Base-by-base conservation (phyloP, 2,888 invertebrate species). In the Cyrtodaria siliqua region DNA sequence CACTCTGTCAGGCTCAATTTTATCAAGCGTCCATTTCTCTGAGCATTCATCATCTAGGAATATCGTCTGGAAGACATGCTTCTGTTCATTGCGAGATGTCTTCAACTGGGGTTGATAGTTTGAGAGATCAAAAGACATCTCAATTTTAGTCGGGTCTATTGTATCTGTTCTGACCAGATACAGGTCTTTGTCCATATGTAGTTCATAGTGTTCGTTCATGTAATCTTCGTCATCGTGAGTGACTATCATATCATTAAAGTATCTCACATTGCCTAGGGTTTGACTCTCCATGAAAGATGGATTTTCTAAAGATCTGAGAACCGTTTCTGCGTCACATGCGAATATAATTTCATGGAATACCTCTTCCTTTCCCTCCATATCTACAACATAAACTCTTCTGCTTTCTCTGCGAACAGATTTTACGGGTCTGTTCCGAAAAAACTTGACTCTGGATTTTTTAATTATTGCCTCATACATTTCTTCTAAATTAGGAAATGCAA, bases 311-410 rank as follows among this genome's bases (percentile, higher is more conserved):
- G 85, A 78, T 59, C 63, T 77, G 0, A 89, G 72, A 18, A 81
- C 83, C 20, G 86, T 89, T 79, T 89, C 89, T 18, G 88, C 89
- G 82, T 89, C 86, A 81, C 88, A 89, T 0, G 88, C 86, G 78
- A 88, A 87, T 18, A 89, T 77, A 26, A 89, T 83, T 16, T 86
- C 85, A 83, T 89, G 85, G 77, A 85, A 89, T 8, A 73, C 71
- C 56, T 86, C 85, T 27, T 66, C 57, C 27, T 76, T 64, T 12
- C 80, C 83, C 14, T 72, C 57, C 4, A 71, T 61, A 69, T 88
- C 87, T 6, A 68, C 75, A 0, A 86, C 86, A 62, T 61, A 71
- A n/a, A 89, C 85, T 52, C 78, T 77, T 0, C 73, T 80, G 55
- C 53, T 49, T 8, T 50, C 55, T 18, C 87, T 55, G 6, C 38